These are phyloP conservation scores for Amphiprion percula DNA, from an alignment of 2,113 vertebrate species.

Conservation along the genomic window DNA sequence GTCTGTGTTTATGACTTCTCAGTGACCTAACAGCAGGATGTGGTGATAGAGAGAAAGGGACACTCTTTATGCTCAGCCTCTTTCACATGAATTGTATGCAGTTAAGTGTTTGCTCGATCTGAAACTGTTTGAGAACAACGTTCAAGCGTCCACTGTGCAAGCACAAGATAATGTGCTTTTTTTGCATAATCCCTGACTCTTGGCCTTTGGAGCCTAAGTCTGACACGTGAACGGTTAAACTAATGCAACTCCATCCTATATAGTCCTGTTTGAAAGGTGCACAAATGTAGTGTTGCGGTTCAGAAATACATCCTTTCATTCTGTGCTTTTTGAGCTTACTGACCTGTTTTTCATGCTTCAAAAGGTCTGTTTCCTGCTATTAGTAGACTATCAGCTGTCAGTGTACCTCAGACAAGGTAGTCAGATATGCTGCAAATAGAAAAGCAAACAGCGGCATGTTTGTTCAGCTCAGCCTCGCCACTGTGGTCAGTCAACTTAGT, in stretches of 20 bases:
- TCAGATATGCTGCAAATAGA: conserved; percentile 37
- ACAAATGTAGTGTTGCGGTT: not conserved
- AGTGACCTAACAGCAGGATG: not conserved
- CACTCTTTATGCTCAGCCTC: not conserved
- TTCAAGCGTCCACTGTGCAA: not conserved
- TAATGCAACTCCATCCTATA: not conserved
- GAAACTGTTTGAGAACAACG: not conserved
- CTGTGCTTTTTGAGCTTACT: not conserved
- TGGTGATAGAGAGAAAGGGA: not conserved
- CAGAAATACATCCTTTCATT: not conserved
- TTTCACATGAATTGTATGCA: not conserved
- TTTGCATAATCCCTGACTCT: not conserved
- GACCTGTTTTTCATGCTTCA: too few species aligned
- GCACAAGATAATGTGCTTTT: not conserved
- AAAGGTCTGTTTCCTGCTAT: not conserved
- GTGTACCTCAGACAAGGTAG: not conserved
- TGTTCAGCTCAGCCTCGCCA: conserved; percentile 47
- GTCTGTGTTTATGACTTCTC: not conserved
- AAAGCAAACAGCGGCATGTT: conserved; percentile 64
- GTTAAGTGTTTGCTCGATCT: not conserved
- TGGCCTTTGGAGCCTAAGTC: conserved; percentile 11
- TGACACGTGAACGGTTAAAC: not conserved
- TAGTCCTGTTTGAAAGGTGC: not conserved
- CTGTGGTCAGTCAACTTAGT: conserved; percentile 63
- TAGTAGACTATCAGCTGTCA: not conserved